Percentiles rank a stretch among this genome's conserved stretches.
Conservation (phyloP, 2,888 invertebrate genomes). For the Malthinus flaveolus region DNA sequence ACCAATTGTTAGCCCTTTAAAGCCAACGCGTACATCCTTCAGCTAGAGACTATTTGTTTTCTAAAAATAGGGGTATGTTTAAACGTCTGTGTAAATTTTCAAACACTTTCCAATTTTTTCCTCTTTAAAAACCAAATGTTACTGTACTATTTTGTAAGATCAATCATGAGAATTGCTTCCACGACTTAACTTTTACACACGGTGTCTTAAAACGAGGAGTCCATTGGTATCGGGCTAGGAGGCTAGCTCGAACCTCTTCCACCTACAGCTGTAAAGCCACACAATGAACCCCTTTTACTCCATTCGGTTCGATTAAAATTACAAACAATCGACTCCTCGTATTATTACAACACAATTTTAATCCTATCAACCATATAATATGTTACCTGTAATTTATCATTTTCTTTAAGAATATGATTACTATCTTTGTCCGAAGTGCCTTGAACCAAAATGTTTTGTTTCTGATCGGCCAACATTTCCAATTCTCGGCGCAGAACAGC, state of each 20-base stretch:
- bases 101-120: no score
- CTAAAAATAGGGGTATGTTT: no score
- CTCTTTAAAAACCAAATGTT: no score
- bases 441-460: constrained; percentile 74
- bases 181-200: no score
- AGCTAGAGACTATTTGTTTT: no score
- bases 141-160: no score
- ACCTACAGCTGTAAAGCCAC: not conserved
- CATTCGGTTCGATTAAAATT: not conserved
- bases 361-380: not conserved
- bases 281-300: not conserved
- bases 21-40: no score
- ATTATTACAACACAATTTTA: not conserved
- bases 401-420: constrained; percentile 78
- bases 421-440: constrained; percentile 71
- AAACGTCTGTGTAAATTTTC: no score
- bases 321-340: not conserved
- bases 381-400: constrained; percentile 81
- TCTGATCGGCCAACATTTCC: constrained; percentile 77
- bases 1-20: no score
- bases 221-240: not conserved
- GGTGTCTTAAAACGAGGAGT: no score
- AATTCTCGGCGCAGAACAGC: constrained; percentile 74
- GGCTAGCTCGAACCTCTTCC: not conserved
- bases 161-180: no score